A percentile compares a stretch with the other conserved stretches of the same genome.
Conservation (phyloP, 2,113 vertebrate genomes). For the Morone saxatilis region DNA sequence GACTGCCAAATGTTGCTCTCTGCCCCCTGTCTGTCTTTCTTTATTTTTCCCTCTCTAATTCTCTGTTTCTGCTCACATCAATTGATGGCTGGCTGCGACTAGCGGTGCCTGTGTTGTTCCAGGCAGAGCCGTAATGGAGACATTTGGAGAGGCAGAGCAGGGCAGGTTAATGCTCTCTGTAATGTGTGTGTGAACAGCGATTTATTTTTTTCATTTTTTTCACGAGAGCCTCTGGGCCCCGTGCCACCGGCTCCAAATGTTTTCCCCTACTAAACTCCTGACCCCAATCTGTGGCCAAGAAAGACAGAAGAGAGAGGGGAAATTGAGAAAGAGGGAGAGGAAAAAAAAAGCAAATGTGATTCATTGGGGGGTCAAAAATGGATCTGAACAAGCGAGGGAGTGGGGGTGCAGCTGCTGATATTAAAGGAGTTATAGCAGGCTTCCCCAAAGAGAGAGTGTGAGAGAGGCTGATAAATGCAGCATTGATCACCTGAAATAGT, state of each 20-base stretch:
- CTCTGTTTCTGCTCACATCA: constrained; percentile 65
- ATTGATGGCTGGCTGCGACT: constrained; percentile 67
- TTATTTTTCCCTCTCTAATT: constrained; percentile 62
- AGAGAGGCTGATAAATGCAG: constrained; percentile 9
- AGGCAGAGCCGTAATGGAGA: constrained; percentile 76
- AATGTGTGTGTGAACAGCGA: constrained; percentile 77
- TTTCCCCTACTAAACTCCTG: constrained; percentile 86
- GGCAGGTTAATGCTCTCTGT: constrained; percentile 82
- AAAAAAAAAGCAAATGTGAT: constrained; percentile 51
- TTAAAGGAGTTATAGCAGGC: constrained; percentile 14
- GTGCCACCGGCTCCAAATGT: constrained; percentile 82
- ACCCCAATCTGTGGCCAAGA: constrained; percentile 84
- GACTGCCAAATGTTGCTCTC: constrained; percentile 66
- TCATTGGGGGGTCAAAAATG: constrained; percentile 51
- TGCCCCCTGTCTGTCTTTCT: constrained; percentile 61
- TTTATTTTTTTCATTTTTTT: constrained; percentile 63
- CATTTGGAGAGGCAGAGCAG: constrained; percentile 75
- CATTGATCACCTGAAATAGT: constrained; percentile 1
- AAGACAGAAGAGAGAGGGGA: constrained; percentile 59
- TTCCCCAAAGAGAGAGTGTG: constrained; percentile 16
- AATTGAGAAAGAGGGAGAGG: constrained; percentile 51
- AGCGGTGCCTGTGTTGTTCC: constrained; percentile 71
- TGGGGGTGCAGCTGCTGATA: constrained; percentile 10
- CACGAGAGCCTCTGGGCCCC: constrained; percentile 75
- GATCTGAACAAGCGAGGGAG: constrained; percentile 37